Evolutionary conservation across 1,140 invertebrate genomes (phyloP).

Genomic region (Rhagoletis pomonella): DNA sequence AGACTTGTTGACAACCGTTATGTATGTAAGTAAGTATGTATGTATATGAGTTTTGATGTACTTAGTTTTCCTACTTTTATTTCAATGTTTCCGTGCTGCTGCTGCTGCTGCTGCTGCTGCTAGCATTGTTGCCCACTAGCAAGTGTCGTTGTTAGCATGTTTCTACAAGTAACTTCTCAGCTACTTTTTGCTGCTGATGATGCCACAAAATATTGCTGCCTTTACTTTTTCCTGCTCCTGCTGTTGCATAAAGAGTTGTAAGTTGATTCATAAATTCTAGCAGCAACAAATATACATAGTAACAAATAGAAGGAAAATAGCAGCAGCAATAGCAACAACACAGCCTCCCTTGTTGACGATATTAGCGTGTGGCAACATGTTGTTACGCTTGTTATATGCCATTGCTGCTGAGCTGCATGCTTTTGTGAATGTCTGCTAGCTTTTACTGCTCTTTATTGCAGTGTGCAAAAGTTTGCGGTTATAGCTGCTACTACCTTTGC

Average conservation of each 20-base stretch:
- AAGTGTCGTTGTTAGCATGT: background rate
- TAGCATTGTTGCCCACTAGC: background rate
- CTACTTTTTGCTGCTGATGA: background rate
- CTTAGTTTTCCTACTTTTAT: no score
- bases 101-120: no score
- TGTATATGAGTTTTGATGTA: no score
- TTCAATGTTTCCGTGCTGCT: no score
- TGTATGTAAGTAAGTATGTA: no score
- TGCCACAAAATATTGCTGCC: background rate
- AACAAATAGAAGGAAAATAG: background rate
- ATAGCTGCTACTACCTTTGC: background rate
- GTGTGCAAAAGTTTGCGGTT: background rate
- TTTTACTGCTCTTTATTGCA: background rate
- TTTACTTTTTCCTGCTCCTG: background rate
- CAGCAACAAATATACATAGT: background rate
- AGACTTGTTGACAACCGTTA: no score
- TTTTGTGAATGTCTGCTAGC: background rate
- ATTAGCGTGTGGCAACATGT: constrained; percentile 32
- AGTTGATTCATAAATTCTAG: background rate
- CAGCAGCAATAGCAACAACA: background rate
- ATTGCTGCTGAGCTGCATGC: background rate
- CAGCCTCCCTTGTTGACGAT: background rate
- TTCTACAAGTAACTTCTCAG: background rate
- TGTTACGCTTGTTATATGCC: constrained; percentile 8
- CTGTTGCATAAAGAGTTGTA: background rate